Percentiles rank a stretch among this genome's conserved stretches.
Evolutionary conservation across 2,113 vertebrate species (phyloP).

Genomic region (Python bivittatus): DNA sequence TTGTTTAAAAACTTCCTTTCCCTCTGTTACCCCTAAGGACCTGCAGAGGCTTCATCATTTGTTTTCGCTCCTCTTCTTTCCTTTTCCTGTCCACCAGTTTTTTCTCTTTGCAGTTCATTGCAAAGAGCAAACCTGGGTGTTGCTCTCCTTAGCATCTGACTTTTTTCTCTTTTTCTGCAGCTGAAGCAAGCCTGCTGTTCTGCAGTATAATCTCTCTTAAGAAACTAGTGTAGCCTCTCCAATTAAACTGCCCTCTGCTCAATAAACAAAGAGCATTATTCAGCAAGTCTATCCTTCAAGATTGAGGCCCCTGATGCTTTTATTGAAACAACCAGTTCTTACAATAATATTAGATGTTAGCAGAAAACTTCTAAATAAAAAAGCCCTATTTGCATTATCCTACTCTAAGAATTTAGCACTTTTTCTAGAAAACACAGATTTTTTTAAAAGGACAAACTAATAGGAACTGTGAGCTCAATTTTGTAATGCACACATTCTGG

Average conservation of each 20-base stretch:
- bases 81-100: neutral
- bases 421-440: conserved; percentile 67
- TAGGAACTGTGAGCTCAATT: conserved; percentile 78
- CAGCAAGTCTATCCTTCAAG: neutral
- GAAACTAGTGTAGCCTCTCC: neutral
- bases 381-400: conserved; percentile 64
- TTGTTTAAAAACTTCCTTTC: neutral
- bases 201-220: neutral
- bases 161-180: neutral
- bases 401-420: conserved; percentile 54
- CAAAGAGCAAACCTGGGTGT: neutral
- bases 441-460: conserved; percentile 77
- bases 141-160: neutral
- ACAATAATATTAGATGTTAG: conserved; percentile 60
- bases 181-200: neutral
- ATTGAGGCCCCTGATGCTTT: neutral
- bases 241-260: neutral
- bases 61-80: neutral
- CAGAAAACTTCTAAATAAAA: conserved; percentile 65
- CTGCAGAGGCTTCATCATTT: neutral
- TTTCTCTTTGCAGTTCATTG: neutral
- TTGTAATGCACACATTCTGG: conserved; percentile 76
- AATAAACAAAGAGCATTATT: neutral
- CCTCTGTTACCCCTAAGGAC: neutral
- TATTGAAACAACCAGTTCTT: conserved; percentile 53